Conservation (phyloP, 2,888 invertebrate species). For the Spialia ferax region DNA sequence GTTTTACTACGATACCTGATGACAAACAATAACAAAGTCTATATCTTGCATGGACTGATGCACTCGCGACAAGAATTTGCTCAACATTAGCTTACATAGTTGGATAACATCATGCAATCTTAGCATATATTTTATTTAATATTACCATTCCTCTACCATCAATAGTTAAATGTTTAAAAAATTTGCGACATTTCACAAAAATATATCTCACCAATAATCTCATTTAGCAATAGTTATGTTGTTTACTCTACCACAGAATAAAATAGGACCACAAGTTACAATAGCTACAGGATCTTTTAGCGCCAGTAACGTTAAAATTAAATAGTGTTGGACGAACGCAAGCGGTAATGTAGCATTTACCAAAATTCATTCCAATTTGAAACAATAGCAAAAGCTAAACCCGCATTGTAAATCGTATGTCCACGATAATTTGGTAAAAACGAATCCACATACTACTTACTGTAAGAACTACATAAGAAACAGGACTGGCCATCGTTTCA, state of each 20-base stretch:
- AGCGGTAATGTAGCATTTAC: background rate
- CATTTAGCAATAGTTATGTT: constrained; percentile 35
- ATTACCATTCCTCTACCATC: constrained; percentile 33
- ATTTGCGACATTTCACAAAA: constrained; percentile 41
- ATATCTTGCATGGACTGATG: constrained; percentile 54
- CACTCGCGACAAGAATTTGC: constrained; percentile 41
- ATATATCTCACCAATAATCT: constrained; percentile 45
- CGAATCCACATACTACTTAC: constrained; percentile 13
- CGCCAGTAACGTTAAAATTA: constrained; percentile 27
- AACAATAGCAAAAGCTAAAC: constrained; percentile 21
- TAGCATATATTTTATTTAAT: constrained; percentile 22
- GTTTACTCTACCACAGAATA: constrained; percentile 26
- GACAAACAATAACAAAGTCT: constrained; percentile 71
- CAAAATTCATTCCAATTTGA: constrained; percentile 8
- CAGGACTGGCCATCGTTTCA: constrained; percentile 34
- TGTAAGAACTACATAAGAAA: constrained; percentile 15
- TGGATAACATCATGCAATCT: constrained; percentile 34
- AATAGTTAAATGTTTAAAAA: constrained; percentile 34
- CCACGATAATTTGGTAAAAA: constrained; percentile 19
- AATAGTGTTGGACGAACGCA: constrained; percentile 9
- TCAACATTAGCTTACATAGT: constrained; percentile 39
- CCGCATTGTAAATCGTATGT: constrained; percentile 11
- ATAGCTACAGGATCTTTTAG: constrained; percentile 23
- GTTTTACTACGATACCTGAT: constrained; percentile 62
- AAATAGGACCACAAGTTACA: constrained; percentile 29